phyloP scores from a whole-genome alignment of 2,113 vertebrate genomes.

The Atractosteus spatula region DNA sequence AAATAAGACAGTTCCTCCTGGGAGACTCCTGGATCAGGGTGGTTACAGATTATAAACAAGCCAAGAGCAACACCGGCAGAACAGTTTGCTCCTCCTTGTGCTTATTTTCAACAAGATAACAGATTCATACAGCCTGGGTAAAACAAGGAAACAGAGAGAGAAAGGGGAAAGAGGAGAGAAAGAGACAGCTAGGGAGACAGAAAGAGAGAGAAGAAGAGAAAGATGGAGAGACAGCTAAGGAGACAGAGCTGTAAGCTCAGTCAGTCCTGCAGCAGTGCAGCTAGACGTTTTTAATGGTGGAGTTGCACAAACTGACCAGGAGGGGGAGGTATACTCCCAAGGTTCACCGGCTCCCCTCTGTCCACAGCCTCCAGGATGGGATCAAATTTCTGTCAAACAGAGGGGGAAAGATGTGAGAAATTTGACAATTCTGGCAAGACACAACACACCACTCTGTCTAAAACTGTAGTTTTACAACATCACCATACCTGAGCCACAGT shows the following conservation, averaged over 20 bases:
- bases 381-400: slow-evolving; percentile 68
- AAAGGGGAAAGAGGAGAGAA: not conserved
- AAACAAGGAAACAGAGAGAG: not conserved
- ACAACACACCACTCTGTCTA: not conserved
- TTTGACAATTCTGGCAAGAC: not conserved
- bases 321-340: slow-evolving; percentile 69
- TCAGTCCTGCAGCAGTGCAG: not conserved
- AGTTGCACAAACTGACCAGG: slow-evolving; percentile 64
- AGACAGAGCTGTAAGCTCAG: no score
- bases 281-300: not conserved
- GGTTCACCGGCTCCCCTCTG: slow-evolving; percentile 64
- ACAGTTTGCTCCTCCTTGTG: not conserved
- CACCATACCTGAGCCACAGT: no score
- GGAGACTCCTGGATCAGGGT: not conserved
- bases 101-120: not conserved
- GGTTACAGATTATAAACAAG: no score
- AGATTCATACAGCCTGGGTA: not conserved
- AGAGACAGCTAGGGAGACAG: not conserved
- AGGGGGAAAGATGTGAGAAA: not conserved
- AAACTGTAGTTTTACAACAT: no score
- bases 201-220: not conserved
- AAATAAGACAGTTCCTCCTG: not conserved
- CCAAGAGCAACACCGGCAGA: not conserved
- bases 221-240: not conserved
- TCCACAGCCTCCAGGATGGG: slow-evolving; percentile 65